phyloP scores from a whole-genome alignment of 1,140 invertebrate genomes.

The Lasaia peninsularis region DNA sequence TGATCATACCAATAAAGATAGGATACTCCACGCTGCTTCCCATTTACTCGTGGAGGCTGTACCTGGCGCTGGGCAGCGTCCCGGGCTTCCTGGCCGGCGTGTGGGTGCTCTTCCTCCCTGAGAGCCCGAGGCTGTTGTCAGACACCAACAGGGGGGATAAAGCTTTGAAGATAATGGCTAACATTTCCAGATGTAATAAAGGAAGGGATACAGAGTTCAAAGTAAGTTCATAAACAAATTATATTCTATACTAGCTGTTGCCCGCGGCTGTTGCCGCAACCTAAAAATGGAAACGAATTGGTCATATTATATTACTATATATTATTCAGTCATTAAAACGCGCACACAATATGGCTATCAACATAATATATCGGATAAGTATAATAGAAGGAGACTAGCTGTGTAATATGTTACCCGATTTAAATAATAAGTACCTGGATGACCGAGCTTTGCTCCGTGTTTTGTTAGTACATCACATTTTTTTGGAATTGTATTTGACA shows the following conservation, averaged over 20 bases:
- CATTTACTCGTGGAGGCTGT: slow-evolving; percentile 82
- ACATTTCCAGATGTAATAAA: slow-evolving; percentile 80
- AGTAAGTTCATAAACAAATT: slow-evolving; percentile 28
- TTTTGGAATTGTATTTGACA: no score
- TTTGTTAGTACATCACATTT: no score
- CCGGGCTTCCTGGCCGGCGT: slow-evolving; percentile 78
- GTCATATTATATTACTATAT: no score
- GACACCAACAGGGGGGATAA: slow-evolving; percentile 79
- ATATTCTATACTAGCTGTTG: not conserved
- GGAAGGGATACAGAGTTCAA: slow-evolving; percentile 54
- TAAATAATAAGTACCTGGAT: no score
- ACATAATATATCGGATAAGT: no score
- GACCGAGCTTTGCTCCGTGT: no score
- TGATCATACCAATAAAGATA: slow-evolving; percentile 79
- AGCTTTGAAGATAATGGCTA: slow-evolving; percentile 79
- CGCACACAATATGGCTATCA: no score
- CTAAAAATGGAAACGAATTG: not conserved
- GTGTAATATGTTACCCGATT: no score
- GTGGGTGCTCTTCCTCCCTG: slow-evolving; percentile 80
- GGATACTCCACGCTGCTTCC: slow-evolving; percentile 52
- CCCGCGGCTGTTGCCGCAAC: no score
- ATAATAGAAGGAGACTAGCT: no score
- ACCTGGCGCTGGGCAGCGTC: slow-evolving; percentile 77
- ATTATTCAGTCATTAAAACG: no score
- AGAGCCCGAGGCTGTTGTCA: slow-evolving; percentile 87